These are phyloP conservation scores for Pygocentrus nattereri DNA, from an alignment of 2,797 vertebrate species.

Conservation along the genomic window DNA sequence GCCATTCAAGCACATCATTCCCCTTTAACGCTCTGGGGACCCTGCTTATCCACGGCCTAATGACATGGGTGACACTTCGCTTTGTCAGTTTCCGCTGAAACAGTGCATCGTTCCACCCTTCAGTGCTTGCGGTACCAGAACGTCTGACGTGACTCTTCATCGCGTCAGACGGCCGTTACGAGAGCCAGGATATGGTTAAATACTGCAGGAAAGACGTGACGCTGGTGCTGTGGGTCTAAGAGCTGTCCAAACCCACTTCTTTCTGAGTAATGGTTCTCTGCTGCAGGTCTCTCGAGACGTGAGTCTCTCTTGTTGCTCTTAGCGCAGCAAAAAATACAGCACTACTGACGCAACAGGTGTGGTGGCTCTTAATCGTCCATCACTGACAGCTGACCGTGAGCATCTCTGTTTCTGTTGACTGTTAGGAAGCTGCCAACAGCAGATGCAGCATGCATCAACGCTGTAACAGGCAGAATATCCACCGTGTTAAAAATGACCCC, in stretches of 20 bases:
- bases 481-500: background rate
- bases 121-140: background rate
- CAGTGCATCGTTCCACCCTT: no score
- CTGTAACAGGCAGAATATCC: background rate
- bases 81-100: no score
- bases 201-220: background rate
- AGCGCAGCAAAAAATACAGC: background rate
- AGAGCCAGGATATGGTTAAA: background rate
- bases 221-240: background rate
- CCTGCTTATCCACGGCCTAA: background rate
- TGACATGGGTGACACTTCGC: no score
- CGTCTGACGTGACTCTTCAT: background rate
- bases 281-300: background rate
- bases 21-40: constrained; percentile 2
- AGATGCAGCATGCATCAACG: background rate
- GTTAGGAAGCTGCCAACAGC: background rate
- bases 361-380: background rate
- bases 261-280: background rate
- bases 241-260: background rate
- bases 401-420: background rate
- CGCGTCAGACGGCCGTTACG: background rate
- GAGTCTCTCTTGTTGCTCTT: background rate
- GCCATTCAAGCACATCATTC: constrained; percentile 3
- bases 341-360: background rate
- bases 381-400: background rate